These are phyloP conservation scores for Phylloscopus trochiloides DNA, from an alignment of 2,113 vertebrate genomes.

Conservation along the genomic window DNA sequence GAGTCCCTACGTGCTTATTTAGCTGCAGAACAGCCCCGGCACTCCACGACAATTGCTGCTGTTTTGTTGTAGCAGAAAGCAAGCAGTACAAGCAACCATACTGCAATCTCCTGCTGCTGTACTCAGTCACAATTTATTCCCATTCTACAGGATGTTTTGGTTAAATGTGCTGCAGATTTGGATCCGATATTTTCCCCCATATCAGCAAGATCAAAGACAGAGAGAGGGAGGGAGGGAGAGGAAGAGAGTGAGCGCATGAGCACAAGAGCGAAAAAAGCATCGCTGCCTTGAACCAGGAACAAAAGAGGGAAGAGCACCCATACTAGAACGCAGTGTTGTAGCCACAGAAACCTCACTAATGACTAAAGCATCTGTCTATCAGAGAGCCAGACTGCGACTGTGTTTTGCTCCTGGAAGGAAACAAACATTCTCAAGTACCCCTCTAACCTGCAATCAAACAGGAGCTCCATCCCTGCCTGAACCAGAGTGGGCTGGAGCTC, in stretches of 20 bases:
- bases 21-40: background rate
- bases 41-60: background rate
- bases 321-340: background rate
- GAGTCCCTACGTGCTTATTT: background rate
- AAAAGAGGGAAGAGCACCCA: constrained; percentile 58
- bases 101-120: constrained; percentile 1
- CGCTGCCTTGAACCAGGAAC: constrained; percentile 42
- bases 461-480: background rate
- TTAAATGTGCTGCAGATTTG: constrained; percentile 36
- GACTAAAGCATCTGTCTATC: constrained; percentile 29
- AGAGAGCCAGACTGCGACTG: background rate
- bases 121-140: constrained; percentile 10
- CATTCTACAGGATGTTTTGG: background rate
- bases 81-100: background rate
- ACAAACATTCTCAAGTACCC: constrained; percentile 10
- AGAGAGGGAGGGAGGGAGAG: background rate
- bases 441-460: background rate
- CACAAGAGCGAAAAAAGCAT: background rate
- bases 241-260: background rate
- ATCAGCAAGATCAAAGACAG: constrained; percentile 52
- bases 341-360: constrained; percentile 49
- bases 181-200: constrained; percentile 2
- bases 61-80: background rate
- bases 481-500: background rate
- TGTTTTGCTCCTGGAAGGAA: constrained; percentile 33